Evolutionary conservation across 2,888 invertebrate genomes (phyloP).

Genomic region (Metopia argyrocephala): DNA sequence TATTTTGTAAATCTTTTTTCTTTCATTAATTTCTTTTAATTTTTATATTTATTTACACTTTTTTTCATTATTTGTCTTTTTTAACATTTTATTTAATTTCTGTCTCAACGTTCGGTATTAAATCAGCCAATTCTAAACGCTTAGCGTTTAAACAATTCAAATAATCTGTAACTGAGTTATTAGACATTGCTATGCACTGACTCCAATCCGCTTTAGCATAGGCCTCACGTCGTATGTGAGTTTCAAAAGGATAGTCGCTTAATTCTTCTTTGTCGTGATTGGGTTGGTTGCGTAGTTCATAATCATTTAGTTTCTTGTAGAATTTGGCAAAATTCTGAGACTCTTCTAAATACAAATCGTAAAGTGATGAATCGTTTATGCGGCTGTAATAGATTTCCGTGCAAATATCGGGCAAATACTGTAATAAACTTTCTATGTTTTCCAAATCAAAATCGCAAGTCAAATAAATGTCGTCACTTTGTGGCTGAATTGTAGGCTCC

Average conservation of each 20-base stretch:
- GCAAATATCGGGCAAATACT: constrained; percentile 49
- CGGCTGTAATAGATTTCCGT: constrained; percentile 54
- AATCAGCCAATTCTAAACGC: constrained; percentile 35
- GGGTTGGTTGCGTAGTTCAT: constrained; percentile 46
- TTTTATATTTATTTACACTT: neutral
- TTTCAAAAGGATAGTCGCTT: constrained; percentile 50
- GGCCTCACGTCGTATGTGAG: constrained; percentile 24
- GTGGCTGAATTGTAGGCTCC: neutral
- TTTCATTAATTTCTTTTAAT: neutral
- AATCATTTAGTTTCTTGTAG: constrained; percentile 51
- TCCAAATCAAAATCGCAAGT: constrained; percentile 63
- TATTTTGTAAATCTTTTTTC: too few relatives aligned
- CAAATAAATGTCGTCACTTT: constrained; percentile 5
- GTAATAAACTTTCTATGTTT: constrained; percentile 46
- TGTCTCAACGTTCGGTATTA: constrained; percentile 41
- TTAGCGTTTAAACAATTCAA: constrained; percentile 46
- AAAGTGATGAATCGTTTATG: neutral
- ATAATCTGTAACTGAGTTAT: constrained; percentile 30
- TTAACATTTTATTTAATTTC: neutral
- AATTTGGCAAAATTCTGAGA: constrained; percentile 48
- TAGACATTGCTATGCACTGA: constrained; percentile 30
- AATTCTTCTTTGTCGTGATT: constrained; percentile 14
- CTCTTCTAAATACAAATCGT: constrained; percentile 46
- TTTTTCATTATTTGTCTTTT: neutral
- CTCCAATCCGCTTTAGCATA: constrained; percentile 34